Percentiles rank a stretch among this genome's conserved stretches.
These are phyloP conservation scores for Aegotheles bennettii DNA, from an alignment of 2,113 vertebrate species.

Conservation along the genomic window DNA sequence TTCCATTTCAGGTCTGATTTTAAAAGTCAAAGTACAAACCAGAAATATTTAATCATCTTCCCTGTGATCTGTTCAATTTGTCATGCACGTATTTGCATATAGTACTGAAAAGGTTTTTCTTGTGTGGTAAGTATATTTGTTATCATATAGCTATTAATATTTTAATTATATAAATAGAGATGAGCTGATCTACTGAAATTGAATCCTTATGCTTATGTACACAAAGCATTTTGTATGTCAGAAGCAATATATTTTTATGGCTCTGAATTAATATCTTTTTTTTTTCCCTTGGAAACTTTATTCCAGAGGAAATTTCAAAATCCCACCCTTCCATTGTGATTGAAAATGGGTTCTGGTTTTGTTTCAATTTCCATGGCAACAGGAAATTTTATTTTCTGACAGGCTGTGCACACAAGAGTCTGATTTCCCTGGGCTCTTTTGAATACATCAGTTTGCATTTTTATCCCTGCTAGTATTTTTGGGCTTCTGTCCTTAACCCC, in stretches of 20 bases:
- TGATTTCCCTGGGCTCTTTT: background rate
- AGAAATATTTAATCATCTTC: background rate
- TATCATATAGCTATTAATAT: background rate
- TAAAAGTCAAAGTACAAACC: background rate
- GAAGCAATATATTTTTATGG: background rate
- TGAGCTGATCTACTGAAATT: background rate
- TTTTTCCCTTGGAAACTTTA: background rate
- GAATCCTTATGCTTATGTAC: background rate
- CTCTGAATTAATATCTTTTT: background rate
- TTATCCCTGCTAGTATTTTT: background rate
- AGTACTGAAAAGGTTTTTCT: background rate
- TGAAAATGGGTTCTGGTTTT: background rate
- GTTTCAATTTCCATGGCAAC: constrained; percentile 5
- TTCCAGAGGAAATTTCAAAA: constrained; percentile 33
- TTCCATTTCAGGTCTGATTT: background rate
- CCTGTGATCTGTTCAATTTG: background rate
- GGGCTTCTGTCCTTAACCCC: background rate
- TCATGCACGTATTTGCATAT: background rate
- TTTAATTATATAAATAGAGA: background rate
- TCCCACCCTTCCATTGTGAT: background rate
- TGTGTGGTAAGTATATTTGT: background rate
- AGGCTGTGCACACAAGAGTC: background rate
- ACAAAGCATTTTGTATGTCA: background rate
- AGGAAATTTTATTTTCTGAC: background rate
- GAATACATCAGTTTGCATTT: background rate